Percentiles rank a stretch among this genome's conserved stretches.
Evolutionary conservation across 1,140 invertebrate species (phyloP).

Genomic region (Hirudo medicinalis): DNA sequence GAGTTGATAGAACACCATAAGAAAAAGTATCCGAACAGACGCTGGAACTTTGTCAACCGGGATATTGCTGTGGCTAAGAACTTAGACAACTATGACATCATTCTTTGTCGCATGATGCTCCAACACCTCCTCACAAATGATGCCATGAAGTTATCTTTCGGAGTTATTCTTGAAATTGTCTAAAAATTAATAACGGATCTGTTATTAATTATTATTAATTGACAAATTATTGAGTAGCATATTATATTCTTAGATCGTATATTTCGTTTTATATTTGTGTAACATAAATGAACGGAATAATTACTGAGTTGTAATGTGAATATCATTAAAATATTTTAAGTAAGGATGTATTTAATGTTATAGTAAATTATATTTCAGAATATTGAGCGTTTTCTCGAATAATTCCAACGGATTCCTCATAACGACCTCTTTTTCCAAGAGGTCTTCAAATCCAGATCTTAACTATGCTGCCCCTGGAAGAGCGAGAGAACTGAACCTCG

Average conservation of each 20-base stretch:
- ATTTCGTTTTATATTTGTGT: too few relatives aligned
- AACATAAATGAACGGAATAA: too few relatives aligned
- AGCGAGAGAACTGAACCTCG: constrained; percentile 16
- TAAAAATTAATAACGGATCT: not conserved
- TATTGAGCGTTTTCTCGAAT: constrained; percentile 16
- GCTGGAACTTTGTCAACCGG: constrained; percentile 17
- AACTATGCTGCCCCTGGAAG: constrained; percentile 16
- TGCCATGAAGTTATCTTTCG: not conserved
- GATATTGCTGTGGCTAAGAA: constrained; percentile 14
- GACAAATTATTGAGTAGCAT: too few relatives aligned
- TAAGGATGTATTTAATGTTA: not conserved
- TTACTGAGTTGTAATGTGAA: too few relatives aligned
- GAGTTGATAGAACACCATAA: constrained; percentile 19
- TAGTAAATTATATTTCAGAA: not conserved
- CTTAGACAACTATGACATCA: constrained; percentile 14
- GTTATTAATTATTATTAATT: too few relatives aligned
- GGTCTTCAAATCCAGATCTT: constrained; percentile 12
- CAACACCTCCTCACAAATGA: constrained; percentile 19
- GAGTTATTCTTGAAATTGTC: not conserved
- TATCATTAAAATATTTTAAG: not conserved
- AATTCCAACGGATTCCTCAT: constrained; percentile 21
- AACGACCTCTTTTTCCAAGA: constrained; percentile 9
- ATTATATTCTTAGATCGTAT: too few relatives aligned
- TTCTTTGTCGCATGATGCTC: constrained; percentile 19
- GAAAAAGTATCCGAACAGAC: constrained; percentile 1